Evolutionary conservation across 2,888 invertebrate genomes (phyloP).

Genomic region (Ophion obscuratus): DNA sequence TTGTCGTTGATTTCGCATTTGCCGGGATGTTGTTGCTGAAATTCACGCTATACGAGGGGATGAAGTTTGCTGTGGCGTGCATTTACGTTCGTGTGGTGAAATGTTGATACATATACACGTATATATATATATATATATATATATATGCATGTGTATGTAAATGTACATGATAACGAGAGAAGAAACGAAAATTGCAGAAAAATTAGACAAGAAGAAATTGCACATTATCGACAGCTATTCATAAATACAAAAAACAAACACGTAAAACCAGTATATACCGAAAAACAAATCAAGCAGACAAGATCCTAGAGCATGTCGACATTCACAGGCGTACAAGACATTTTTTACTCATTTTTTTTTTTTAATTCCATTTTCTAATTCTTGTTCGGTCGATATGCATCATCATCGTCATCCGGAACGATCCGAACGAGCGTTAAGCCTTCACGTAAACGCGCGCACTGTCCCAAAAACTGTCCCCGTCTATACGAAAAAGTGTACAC

Average conservation of each 20-base stretch:
- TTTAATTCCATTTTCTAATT: no score
- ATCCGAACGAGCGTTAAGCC: neutral
- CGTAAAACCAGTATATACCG: neutral
- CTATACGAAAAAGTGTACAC: no score
- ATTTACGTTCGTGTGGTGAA: conserved; percentile 58
- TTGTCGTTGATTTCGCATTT: conserved; percentile 28
- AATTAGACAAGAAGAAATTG: conserved; percentile 53
- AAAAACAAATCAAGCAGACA: conserved; percentile 26
- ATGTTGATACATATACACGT: conserved; percentile 34
- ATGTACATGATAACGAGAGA: conserved; percentile 27
- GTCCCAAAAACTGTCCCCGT: no score
- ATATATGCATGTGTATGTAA: neutral
- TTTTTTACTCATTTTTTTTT: neutral
- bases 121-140: no score
- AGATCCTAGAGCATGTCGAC: conserved; percentile 54
- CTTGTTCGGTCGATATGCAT: neutral
- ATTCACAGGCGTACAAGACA: conserved; percentile 69
- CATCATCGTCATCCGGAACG: neutral
- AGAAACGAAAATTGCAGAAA: conserved; percentile 48
- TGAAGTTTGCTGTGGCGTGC: conserved; percentile 83
- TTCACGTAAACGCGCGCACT: neutral
- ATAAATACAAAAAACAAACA: conserved; percentile 18
- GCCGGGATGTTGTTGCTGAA: conserved; percentile 31
- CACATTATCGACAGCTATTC: neutral
- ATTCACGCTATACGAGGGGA: conserved; percentile 71